These are phyloP conservation scores for Cheiracanthium punctorium DNA, from an alignment of 2,888 invertebrate species.

Conservation along the genomic window DNA sequence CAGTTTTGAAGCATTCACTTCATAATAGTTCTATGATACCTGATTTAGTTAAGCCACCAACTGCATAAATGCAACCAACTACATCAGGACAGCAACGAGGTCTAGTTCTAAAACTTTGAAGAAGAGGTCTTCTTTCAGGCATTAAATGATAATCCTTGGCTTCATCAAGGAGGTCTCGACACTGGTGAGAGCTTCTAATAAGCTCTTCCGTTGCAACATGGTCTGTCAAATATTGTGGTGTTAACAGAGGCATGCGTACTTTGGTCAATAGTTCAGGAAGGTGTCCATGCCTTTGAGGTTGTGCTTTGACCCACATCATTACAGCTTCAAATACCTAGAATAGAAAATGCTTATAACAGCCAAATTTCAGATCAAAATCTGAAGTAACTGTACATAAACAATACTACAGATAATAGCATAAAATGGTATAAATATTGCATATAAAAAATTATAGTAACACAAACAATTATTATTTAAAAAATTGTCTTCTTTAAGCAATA, in stretches of 20 bases:
- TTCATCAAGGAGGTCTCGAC: conserved; percentile 89
- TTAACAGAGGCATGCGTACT: conserved; percentile 87
- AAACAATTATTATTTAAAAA: no score
- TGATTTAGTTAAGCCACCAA: conserved; percentile 88
- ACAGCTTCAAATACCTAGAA: conserved; percentile 87
- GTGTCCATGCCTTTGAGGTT: conserved; percentile 79
- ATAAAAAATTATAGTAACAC: no score
- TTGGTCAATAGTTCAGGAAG: conserved; percentile 84
- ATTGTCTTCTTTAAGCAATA: no score
- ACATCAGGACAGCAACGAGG: conserved; percentile 83
- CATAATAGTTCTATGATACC: no score
- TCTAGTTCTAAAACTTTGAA: conserved; percentile 86
- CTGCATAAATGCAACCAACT: conserved; percentile 88
- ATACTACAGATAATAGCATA: no score
- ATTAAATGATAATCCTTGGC: conserved; percentile 91
- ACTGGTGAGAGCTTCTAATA: conserved; percentile 85
- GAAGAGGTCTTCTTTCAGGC: conserved; percentile 86
- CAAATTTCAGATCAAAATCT: no score
- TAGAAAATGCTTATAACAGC: no score
- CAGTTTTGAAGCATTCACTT: no score
- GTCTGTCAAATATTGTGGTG: conserved; percentile 88
- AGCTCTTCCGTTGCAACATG: conserved; percentile 86
- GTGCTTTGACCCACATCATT: conserved; percentile 86
- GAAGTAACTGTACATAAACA: no score
- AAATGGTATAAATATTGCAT: no score